A percentile compares a stretch with the other conserved stretches of the same genome.
Evolutionary conservation across 2,888 invertebrate species (phyloP).

Genomic region (Acanthosepion pharaonis): DNA sequence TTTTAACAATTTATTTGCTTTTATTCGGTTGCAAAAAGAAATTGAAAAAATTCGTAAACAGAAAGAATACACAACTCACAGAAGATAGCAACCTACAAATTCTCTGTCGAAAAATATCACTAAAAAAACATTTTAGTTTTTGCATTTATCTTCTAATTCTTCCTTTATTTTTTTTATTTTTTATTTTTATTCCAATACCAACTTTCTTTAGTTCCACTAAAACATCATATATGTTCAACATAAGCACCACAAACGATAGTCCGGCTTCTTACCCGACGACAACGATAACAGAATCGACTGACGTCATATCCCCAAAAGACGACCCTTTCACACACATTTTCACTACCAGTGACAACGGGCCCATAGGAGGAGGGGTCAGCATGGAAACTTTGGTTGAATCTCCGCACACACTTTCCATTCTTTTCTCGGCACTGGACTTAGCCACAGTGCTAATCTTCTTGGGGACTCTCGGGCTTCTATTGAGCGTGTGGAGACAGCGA

Average conservation of each 20-base stretch:
- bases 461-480: background rate
- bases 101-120: no score
- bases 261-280: background rate
- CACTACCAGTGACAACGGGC: background rate
- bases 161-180: background rate
- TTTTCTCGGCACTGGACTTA: background rate
- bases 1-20: background rate
- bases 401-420: background rate
- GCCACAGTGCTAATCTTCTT: conserved; percentile 14
- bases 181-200: background rate
- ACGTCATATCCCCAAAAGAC: background rate
- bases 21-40: no score
- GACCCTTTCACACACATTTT: background rate
- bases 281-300: background rate
- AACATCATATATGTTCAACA: background rate
- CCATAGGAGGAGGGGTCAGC: background rate
- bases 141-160: background rate
- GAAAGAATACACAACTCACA: background rate
- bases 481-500: conserved; percentile 41
- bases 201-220: background rate
- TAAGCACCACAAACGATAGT: background rate
- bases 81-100: background rate
- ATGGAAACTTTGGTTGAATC: conserved; percentile 37
- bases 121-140: no score
- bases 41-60: background rate